Evolutionary conservation across 2,888 invertebrate species (phyloP), one percentile per base, ranked within the genome.

Genomic region (Xestia ashworthii): DNA sequence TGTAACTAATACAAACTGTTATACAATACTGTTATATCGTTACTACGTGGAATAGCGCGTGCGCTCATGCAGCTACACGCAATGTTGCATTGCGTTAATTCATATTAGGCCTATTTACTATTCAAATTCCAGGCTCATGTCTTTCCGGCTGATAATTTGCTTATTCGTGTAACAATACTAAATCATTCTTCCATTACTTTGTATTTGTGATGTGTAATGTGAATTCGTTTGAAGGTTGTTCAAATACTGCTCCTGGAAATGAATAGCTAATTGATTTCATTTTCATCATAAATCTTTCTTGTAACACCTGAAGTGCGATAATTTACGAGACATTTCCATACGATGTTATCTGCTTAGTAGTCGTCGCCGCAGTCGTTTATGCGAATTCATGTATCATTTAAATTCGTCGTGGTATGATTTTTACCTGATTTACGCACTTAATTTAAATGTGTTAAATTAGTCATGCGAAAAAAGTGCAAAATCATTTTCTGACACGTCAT

Each of bases 11-110:
- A 58, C 12, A 41, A 53, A 55, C n/a, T 14, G 67, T 82, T 86
- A 78, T 74, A 76, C 74, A 85, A 85, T 65, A 58, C n/a, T 62
- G 62, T 79, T 78, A 76, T 79, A 75, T 79, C 70, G 77, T 80
- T 62, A 38, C 76, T 81, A 74, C 46, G 74, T 82, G 85, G 71
- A 84, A 82, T 69, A 64, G 58, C 19, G 76, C 62, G 70, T 77
- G 71, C 70, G 73, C 62, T 66, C 65, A 25, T 48, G 48, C 41
- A 22, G 64, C 38, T 32, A 78, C 90, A 89, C 83, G 89, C 89
- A 83, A 90, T 83, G 81, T 89, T 88, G 86, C 88, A 81, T 84
- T 88, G 66, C 70, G 66, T 64, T 85, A 84, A 84, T 82, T 82
- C 25, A 72, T 77, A 81, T 71, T 81, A 69, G 55, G 53, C 69